Conservation (phyloP, 2,113 vertebrate species). For the Hiodon tergisus region DNA sequence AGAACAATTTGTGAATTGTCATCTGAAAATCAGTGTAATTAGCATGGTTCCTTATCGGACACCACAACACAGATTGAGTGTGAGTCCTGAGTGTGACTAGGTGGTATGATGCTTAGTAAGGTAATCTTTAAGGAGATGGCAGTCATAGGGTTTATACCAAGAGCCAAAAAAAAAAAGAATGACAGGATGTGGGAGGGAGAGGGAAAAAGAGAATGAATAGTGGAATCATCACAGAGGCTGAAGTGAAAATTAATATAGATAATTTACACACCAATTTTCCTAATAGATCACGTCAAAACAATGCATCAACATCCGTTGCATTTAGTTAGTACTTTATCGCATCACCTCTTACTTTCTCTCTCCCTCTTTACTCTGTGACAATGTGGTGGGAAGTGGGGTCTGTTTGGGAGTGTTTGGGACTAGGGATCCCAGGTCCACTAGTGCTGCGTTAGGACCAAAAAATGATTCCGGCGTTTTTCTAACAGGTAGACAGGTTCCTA, state of each 20-base stretch:
- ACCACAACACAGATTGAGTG: too few relatives aligned
- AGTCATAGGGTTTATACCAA: background rate
- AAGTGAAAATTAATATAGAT: conserved; percentile 19
- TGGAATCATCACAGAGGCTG: conserved; percentile 27
- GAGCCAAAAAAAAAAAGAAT: conserved; percentile 25
- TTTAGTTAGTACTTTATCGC: conserved; percentile 30
- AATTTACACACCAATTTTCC: conserved; percentile 33
- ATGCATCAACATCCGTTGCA: conserved; percentile 25
- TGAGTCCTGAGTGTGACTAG: too few relatives aligned
- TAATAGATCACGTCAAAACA: conserved; percentile 26
- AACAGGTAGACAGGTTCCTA: conserved; percentile 40
- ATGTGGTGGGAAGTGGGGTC: conserved; percentile 40
- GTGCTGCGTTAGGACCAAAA: conserved; percentile 68
- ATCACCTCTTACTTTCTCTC: conserved; percentile 26
- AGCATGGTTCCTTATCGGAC: too few relatives aligned
- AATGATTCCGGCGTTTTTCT: conserved; percentile 68
- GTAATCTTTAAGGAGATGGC: too few relatives aligned
- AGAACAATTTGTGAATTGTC: too few relatives aligned
- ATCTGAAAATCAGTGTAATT: too few relatives aligned
- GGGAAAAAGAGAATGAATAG: conserved; percentile 34
- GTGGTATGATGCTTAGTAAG: too few relatives aligned
- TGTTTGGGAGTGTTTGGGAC: conserved; percentile 51
- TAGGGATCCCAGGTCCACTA: conserved; percentile 74
- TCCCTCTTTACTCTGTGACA: conserved; percentile 57
- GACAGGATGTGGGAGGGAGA: conserved; percentile 38